Conservation (phyloP, 1,140 invertebrate species). For the Cherax quadricarinatus region DNA sequence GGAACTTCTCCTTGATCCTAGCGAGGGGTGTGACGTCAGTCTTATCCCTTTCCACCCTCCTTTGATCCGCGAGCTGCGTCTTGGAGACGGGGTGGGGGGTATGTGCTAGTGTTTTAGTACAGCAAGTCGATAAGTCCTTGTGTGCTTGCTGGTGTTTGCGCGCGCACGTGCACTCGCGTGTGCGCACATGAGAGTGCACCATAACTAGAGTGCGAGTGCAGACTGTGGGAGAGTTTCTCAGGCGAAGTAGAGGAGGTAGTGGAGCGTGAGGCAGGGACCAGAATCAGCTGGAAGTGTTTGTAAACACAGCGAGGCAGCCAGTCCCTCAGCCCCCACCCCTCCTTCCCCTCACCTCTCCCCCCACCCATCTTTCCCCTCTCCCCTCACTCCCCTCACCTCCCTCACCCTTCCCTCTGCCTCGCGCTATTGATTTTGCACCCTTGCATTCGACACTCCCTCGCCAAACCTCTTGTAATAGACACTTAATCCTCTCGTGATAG, state of each 20-base stretch:
- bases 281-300: constrained; percentile 37
- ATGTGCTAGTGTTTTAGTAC: too few relatives aligned
- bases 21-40: too few relatives aligned
- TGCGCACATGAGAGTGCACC: background rate
- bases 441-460: constrained; percentile 33
- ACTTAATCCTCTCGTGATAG: background rate
- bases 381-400: too few relatives aligned
- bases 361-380: background rate
- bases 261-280: background rate
- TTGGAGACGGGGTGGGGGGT: too few relatives aligned
- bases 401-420: background rate
- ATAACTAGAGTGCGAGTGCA: background rate
- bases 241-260: background rate
- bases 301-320: constrained; percentile 34
- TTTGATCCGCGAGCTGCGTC: too few relatives aligned
- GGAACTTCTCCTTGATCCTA: too few relatives aligned
- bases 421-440: constrained; percentile 39
- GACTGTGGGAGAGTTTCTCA: background rate
- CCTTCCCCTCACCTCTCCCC: too few relatives aligned
- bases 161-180: background rate
- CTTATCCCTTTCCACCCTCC: too few relatives aligned
- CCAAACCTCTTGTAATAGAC: constrained; percentile 3
- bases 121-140: background rate
- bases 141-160: background rate
- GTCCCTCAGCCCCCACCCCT: background rate